Evolutionary conservation across 2,888 invertebrate species (phyloP), one percentile per base, ranked within the genome.

Genomic region (Notodonta ziczac): DNA sequence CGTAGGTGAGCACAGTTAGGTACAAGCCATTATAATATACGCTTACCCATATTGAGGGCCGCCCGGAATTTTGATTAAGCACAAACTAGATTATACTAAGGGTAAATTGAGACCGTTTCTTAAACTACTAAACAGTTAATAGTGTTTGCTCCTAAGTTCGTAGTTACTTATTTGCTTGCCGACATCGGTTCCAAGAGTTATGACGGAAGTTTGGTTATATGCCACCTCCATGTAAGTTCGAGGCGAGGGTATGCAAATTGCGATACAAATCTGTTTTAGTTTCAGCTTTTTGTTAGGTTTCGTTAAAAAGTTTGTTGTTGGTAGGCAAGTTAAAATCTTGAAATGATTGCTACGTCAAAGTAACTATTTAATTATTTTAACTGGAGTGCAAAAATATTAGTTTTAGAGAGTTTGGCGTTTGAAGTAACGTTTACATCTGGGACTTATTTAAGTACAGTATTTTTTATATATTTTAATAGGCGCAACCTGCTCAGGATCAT

Each of bases 11-110:
- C 65, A 61, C 65, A 70, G 68, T 74, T 68, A 79, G 74, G 77
- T 78, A 80, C 80, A 77, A 74, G 73, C 75, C 69, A 77, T 81
- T 81, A 83, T 73, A 66, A 54, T 58, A 39, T 50, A 61, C 76
- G 81, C 81, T 74, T 79, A 83, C 78, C 81, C 83, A 84, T 83
- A 87, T 84, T 84, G 83, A 78, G 82, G 82, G 82, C 82, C 85
- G 87, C 89, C 89, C 88, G 77, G 87, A 89, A 90, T 90, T 90
- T 88, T 90, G 90, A 90, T 90, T 89, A 90, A 88, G 88, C 82
- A 83, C 81, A 84, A 90, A 90, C 87, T 85, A 89, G 90, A 90
- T 90, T 90, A 89, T 84, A 78, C 78, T 82, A 78, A 81, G 86
- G 85, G 84, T 85, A 86, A 84, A 88, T 87, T 82, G 85, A 84